Percentiles rank a stretch among this genome's conserved stretches.
phyloP scores from a whole-genome alignment of 2,797 vertebrate species.

The Neomorphus geoffroyi region DNA sequence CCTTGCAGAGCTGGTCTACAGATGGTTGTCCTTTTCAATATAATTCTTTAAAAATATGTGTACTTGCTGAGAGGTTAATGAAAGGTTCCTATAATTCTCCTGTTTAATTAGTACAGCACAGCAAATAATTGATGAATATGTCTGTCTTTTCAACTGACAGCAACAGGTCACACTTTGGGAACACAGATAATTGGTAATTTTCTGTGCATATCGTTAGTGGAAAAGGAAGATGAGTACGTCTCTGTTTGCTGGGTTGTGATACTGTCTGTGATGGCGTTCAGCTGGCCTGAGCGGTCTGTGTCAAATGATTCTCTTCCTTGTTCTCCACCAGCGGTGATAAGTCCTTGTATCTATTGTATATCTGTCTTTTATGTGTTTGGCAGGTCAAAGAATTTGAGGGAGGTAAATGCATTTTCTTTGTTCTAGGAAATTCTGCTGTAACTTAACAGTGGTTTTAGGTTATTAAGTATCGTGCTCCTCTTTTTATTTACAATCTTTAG shows the following conservation, averaged over 20 bases:
- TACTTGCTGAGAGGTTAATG: not conserved
- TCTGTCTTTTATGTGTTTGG: not conserved
- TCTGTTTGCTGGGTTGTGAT: not conserved
- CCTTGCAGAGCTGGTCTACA: not conserved
- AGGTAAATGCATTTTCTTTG: not conserved
- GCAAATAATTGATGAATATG: not conserved
- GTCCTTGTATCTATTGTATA: not conserved
- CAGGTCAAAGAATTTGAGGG: not conserved
- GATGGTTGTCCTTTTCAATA: not conserved
- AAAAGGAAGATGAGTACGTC: not conserved
- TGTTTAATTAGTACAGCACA: not conserved
- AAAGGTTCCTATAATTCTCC: not conserved
- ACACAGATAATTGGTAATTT: not conserved
- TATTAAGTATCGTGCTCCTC: rapidly evolving
- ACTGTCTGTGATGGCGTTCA: not conserved
- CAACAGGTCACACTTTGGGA: not conserved
- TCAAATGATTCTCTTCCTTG: not conserved
- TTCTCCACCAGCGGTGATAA: not conserved
- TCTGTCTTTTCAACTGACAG: not conserved
- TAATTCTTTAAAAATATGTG: not conserved
- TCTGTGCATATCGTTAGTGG: not conserved
- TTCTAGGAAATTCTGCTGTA: not conserved
- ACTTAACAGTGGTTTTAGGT: not conserved
- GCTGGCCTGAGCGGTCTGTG: not conserved
- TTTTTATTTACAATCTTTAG: not conserved